phyloP scores from a whole-genome alignment of 2,888 invertebrate genomes.

The Dynastes maya region DNA sequence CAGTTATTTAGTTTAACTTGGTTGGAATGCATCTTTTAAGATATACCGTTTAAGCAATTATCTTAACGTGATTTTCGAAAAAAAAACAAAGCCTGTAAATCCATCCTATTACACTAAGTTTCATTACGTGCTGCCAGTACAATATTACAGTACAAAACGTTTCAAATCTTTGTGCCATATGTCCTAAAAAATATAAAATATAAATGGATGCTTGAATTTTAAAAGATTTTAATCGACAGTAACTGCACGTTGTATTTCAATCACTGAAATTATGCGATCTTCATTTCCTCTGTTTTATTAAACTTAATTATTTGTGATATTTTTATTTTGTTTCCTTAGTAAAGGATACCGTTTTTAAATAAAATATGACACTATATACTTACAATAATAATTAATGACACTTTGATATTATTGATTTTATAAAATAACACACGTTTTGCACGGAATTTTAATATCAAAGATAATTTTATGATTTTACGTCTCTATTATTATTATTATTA shows the following conservation, averaged over 20 bases:
- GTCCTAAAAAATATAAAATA: slow-evolving; percentile 2
- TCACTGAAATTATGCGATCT: neutral
- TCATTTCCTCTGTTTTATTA: slow-evolving; percentile 10
- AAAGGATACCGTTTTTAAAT: neutral
- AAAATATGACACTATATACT: neutral
- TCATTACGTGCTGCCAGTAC: neutral
- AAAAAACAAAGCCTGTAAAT: too few relatives aligned
- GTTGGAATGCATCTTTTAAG: too few relatives aligned
- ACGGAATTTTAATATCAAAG: slow-evolving; percentile 21
- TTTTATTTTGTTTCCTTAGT: slow-evolving; percentile 5
- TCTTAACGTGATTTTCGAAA: too few relatives aligned
- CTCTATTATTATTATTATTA: neutral
- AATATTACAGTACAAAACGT: slow-evolving; percentile 23
- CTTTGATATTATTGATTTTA: neutral
- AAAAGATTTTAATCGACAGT: neutral
- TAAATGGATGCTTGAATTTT: neutral
- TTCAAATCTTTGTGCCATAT: slow-evolving; percentile 21
- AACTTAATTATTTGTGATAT: slow-evolving; percentile 45
- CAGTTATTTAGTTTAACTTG: too few relatives aligned
- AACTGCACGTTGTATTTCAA: neutral
- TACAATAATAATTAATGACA: neutral
- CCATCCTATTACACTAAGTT: too few relatives aligned
- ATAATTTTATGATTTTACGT: neutral
- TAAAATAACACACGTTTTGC: slow-evolving; percentile 17
- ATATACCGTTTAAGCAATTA: too few relatives aligned